Percentiles rank a stretch among this genome's conserved stretches.
Conservation (phyloP, 2,113 vertebrate genomes). For the Pelodiscus sinensis region DNA sequence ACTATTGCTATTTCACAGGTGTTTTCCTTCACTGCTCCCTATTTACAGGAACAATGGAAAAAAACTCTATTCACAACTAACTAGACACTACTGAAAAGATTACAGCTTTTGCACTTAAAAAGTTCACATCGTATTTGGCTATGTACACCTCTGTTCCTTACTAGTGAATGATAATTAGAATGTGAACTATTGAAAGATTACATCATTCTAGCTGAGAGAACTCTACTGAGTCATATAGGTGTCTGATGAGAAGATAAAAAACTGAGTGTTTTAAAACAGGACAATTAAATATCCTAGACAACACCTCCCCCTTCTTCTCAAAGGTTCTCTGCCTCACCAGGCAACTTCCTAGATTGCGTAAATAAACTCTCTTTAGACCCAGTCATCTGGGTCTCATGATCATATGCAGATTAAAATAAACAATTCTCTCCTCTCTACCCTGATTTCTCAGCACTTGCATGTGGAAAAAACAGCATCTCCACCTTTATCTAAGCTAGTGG, state of each 20-base stretch:
- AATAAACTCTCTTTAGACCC: background rate
- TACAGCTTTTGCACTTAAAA: background rate
- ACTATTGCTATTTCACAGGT: background rate
- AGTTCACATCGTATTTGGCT: background rate
- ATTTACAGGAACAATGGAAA: background rate
- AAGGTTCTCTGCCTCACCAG: background rate
- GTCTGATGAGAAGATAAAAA: background rate
- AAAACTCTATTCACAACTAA: background rate
- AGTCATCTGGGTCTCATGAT: background rate
- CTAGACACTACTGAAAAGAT: background rate
- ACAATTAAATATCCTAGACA: background rate
- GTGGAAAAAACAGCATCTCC: background rate
- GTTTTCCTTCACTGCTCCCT: background rate
- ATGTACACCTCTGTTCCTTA: background rate
- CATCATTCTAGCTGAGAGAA: background rate
- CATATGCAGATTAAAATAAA: background rate
- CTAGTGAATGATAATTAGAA: background rate
- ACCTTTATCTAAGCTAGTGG: background rate
- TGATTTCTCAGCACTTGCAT: background rate
- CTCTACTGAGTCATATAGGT: background rate
- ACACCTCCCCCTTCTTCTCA: background rate
- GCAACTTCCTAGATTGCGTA: background rate
- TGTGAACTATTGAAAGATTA: background rate
- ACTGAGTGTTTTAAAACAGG: background rate
- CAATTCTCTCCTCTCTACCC: background rate